Evolutionary conservation across 2,888 invertebrate species (phyloP), one percentile per base, ranked within the genome.

Genomic region (Octodonta nipae): DNA sequence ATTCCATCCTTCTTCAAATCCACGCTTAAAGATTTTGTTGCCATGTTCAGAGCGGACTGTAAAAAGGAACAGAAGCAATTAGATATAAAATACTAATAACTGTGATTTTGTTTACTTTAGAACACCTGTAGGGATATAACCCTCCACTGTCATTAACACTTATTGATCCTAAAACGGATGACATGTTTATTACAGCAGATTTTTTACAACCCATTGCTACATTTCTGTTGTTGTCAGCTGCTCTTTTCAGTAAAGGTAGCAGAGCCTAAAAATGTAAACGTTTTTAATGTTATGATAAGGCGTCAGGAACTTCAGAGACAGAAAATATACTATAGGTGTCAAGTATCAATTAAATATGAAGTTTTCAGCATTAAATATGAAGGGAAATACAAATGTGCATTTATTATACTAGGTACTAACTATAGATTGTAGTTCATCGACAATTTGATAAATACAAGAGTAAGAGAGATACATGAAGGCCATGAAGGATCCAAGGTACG

Each of bases 1-100:
- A 92, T 86, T 26, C 75, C 71, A 45, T 79, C 73, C 22, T 70
- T 68, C 53, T 75, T 75, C 40, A 91, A 65, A 58, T 92, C 91
- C 4, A 81, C 55, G 49, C 84, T 80, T 70, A 91, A 70, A 1
- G 85, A 83, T 55, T 78, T 81, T 0, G 88, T 86, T 2, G 83
- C 80, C 49, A 85, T 83, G 63, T 92, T 91, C 20, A 89, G 56
- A 2, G 86, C 89, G 32, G 79, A 71, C 84, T 87, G 58, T 40
- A 65, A 47, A 45, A 16, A 36, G 6, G 14, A 26, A 4, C 10
- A 5, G 5, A 8, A 3, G 3, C 11, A 26, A 26, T 4, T 12
- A 12, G 8, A 26, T 10, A 17, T 22, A 15, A 20, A 30, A 5
- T 8, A 10, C 8, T 15, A 15, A 12, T 15, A 17, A 17, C 17